Conservation (phyloP, 2,888 invertebrate genomes). For the Taphrorychus bicolor region DNA sequence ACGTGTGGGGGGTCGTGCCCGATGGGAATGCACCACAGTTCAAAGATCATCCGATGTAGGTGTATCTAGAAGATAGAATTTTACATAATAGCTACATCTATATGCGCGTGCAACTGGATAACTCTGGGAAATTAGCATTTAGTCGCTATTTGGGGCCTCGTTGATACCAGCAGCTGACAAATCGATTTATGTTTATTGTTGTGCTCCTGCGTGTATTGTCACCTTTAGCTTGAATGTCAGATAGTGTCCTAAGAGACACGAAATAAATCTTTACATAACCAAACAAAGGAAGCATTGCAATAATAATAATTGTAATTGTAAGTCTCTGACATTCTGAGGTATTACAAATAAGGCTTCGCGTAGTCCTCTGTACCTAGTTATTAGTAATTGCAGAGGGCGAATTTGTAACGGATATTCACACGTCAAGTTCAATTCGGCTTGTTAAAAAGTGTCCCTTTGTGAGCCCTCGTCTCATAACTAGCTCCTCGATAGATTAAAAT, state of each 20-base stretch:
- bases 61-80: constrained; percentile 17
- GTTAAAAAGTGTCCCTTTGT: not conserved
- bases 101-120: constrained; percentile 61
- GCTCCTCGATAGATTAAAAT: constrained; percentile 15
- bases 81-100: constrained; percentile 34
- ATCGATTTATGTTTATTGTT: constrained; percentile 7
- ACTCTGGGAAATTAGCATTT: constrained; percentile 61
- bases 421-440: not conserved
- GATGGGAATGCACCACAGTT: constrained; percentile 2
- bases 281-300: no score
- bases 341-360: no score
- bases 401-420: not conserved
- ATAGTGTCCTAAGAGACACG: no score
- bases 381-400: not conserved
- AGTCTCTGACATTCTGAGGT: no score
- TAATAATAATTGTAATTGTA: no score
- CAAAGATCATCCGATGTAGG: constrained; percentile 16
- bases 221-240: no score
- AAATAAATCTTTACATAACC: no score
- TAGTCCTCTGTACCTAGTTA: no score
- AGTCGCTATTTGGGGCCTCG: constrained; percentile 17
- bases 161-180: constrained; percentile 20
- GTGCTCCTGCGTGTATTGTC: not conserved
- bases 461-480: constrained; percentile 6
- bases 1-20: not conserved